phyloP scores from a whole-genome alignment of 2,113 vertebrate species.

The Takifugu bimaculatus region DNA sequence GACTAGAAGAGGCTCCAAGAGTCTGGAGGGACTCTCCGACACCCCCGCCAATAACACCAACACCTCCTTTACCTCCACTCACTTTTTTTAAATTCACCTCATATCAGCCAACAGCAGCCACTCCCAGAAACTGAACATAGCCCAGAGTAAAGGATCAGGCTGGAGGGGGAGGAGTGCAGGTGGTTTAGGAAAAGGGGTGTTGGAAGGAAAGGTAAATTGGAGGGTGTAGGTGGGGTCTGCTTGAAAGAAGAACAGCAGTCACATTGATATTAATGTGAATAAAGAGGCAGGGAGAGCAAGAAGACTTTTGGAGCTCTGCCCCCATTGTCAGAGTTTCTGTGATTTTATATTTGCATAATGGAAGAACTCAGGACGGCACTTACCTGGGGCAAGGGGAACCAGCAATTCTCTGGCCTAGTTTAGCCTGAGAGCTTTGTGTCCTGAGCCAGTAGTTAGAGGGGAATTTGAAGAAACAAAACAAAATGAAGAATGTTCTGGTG shows the following conservation, averaged over 20 bases:
- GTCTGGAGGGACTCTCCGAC: slow-evolving; percentile 32
- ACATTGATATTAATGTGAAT: neutral
- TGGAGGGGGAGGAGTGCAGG: neutral
- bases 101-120: slow-evolving; percentile 43
- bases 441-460: neutral
- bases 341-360: slow-evolving; percentile 4
- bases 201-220: neutral
- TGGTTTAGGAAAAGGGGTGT: neutral
- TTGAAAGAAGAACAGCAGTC: slow-evolving; percentile 2
- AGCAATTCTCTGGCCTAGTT: neutral
- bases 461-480: no score
- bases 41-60: slow-evolving; percentile 1
- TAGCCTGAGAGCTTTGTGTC: slow-evolving; percentile 9
- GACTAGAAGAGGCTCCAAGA: slow-evolving; percentile 52
- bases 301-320: slow-evolving; percentile 3
- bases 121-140: slow-evolving; percentile 68
- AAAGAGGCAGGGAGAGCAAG: neutral
- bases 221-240: slow-evolving; percentile 3
- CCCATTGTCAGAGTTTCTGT: slow-evolving; percentile 19
- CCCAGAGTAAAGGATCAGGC: slow-evolving; percentile 33
- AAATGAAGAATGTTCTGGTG: neutral
- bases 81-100: slow-evolving; percentile 13
- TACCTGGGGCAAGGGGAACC: slow-evolving; percentile 19
- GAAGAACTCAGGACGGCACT: slow-evolving; percentile 2
- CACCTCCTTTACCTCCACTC: slow-evolving; percentile 1